These are phyloP conservation scores for Margarornis squamiger DNA, from an alignment of 2,797 vertebrate species.

Conservation along the genomic window DNA sequence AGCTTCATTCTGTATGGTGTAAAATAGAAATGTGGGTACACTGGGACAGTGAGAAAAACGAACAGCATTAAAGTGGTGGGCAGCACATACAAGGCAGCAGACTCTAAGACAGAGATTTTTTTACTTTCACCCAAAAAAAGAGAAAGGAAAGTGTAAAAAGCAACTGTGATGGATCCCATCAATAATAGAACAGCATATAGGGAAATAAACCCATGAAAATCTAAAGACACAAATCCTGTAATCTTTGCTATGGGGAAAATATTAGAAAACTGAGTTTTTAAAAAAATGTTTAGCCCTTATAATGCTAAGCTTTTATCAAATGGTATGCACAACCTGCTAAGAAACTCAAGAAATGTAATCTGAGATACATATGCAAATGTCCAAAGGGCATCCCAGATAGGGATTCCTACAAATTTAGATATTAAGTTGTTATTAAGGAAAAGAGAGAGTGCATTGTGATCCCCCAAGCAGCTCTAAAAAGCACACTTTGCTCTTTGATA, in stretches of 20 bases:
- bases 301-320: not conserved
- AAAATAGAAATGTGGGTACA: not conserved
- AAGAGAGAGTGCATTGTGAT: not conserved
- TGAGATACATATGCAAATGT: conserved; percentile 6
- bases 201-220: not conserved
- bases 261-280: not conserved
- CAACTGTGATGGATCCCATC: fast-evolving
- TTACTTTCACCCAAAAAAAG: not conserved
- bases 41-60: not conserved
- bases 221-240: not conserved
- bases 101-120: not conserved
- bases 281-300: not conserved
- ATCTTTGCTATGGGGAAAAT: not conserved
- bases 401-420: conserved; percentile 14
- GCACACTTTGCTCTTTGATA: not conserved
- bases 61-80: not conserved
- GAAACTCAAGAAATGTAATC: not conserved
- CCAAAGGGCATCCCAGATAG: not conserved
- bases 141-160: not conserved
- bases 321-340: not conserved
- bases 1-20: not conserved
- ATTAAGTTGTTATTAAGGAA: not conserved
- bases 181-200: not conserved
- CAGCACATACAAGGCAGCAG: not conserved
- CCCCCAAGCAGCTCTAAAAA: not conserved